Percentiles rank a stretch among this genome's conserved stretches.
These are phyloP conservation scores for Melangyna quadrimaculata DNA, from an alignment of 2,888 invertebrate species.

Conservation along the genomic window DNA sequence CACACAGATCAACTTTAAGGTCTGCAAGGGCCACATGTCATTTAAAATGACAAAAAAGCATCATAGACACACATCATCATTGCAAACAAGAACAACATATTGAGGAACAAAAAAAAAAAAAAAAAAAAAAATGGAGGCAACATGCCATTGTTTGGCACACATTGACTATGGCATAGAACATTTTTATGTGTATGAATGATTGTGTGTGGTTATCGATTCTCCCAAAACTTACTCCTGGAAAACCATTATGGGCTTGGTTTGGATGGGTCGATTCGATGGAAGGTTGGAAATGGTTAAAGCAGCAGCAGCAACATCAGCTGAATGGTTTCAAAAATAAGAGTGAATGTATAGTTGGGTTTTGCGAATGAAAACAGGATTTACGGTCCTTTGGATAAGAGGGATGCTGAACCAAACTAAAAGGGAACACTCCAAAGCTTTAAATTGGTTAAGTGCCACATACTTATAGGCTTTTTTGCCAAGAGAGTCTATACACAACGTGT, in stretches of 20 bases:
- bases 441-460: slow-evolving; percentile 71
- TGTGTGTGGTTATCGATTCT: slow-evolving; percentile 68
- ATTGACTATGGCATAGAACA: slow-evolving; percentile 46
- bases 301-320: slow-evolving; percentile 25
- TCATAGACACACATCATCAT: slow-evolving; percentile 42
- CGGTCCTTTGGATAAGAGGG: slow-evolving; percentile 23
- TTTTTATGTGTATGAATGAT: slow-evolving; percentile 20
- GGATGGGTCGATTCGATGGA: slow-evolving; percentile 7
- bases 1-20: slow-evolving; percentile 59
- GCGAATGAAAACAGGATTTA: slow-evolving; percentile 48
- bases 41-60: slow-evolving; percentile 67
- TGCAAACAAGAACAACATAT: slow-evolving; percentile 22
- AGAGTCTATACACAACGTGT: neutral
- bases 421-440: slow-evolving; percentile 67
- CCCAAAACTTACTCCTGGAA: slow-evolving; percentile 48
- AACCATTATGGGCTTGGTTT: neutral
- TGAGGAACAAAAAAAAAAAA: neutral
- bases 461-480: slow-evolving; percentile 51
- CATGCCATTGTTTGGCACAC: slow-evolving; percentile 67
- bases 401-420: slow-evolving; percentile 26
- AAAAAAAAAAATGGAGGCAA: slow-evolving; percentile 30
- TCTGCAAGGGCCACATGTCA: slow-evolving; percentile 63
- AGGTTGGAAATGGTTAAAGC: neutral
- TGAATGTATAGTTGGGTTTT: slow-evolving; percentile 25
- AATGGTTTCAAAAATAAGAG: slow-evolving; percentile 30